Percentiles rank a stretch among this genome's conserved stretches.
These are phyloP conservation scores for Oreochromis spilurus DNA, from an alignment of 2,113 vertebrate species.

Conservation along the genomic window DNA sequence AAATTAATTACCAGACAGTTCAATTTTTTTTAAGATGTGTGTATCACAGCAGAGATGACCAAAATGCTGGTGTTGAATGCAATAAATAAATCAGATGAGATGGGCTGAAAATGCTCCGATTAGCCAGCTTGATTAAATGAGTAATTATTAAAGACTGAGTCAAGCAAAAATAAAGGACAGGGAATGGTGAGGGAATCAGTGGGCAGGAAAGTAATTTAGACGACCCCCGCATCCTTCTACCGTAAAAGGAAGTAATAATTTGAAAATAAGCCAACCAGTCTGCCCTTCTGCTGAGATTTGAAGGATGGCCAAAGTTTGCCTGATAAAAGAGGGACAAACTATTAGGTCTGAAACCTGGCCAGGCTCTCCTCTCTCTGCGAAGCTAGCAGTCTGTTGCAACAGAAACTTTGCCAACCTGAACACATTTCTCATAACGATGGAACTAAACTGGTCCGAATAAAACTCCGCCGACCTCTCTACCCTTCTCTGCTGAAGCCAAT, in stretches of 20 bases:
- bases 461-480: slow-evolving; percentile 13
- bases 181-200: background rate
- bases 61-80: background rate
- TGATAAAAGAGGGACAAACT: slow-evolving; percentile 20
- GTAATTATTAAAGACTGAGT: background rate
- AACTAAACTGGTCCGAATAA: slow-evolving; percentile 14
- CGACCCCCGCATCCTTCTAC: background rate
- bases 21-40: background rate
- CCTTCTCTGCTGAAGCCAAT: slow-evolving; percentile 42
- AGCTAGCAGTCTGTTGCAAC: background rate
- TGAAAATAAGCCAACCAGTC: background rate
- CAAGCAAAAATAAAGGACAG: background rate
- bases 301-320: slow-evolving; percentile 4
- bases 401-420: slow-evolving; percentile 19
- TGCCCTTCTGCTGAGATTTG: background rate
- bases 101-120: background rate
- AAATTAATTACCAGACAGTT: background rate
- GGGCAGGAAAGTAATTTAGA: background rate
- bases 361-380: background rate
- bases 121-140: background rate
- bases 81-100: background rate
- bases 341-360: slow-evolving; percentile 17
- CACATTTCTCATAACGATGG: background rate
- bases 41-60: background rate
- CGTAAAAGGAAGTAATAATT: slow-evolving; percentile 5